Base-by-base conservation (phyloP, 2,113 vertebrate species). In the Myrmophylax atrothorax region DNA sequence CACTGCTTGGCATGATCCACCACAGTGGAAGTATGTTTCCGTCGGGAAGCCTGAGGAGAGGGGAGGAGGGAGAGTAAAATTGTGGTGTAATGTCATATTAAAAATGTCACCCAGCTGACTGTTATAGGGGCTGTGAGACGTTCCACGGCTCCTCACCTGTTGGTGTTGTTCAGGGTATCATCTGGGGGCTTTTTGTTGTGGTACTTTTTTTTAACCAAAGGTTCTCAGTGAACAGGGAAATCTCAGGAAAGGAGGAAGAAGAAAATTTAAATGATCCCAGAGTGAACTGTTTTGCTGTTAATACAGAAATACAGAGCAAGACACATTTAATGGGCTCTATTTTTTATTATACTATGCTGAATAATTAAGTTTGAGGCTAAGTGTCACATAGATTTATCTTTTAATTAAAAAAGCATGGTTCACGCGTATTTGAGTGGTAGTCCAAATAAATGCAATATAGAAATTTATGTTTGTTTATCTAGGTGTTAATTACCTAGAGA, bases 401-500 rank as follows among this genome's bases (percentile, higher is more conserved):
- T 99, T 99, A 99, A 99, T 99, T 99, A 99, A 99, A 99, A 99
- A 98, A 99, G 99, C 98, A 99, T 99, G 99, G 99, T 99, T 99
- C 99, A 98, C 99, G 98, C 99, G 99, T 99, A 99, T 99, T 99
- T 99, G 99, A 99, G 99, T 99, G 99, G 99, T 99, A 98, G 99
- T 99, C 99, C 98, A 99, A 99, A 99, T 99, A 99, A 99, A 99
- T 98, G 99, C 99, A 99, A 99, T 99, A 99, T 99, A 98, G 98
- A 99, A 99, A 99, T 99, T 99, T 99, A 99, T 99, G 99, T 99
- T 99, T 99, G 99, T 99, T 99, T 99, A 99, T 99, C 99, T 99
- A 99, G 98, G 98, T 99, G 99, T 99, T 99, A 99, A 99, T 99
- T 99, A 99, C 99, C 98, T 97, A 98, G 99, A 99, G 99, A 99